Conservation (phyloP, 2,797 vertebrate species). For the Pygocentrus nattereri region DNA sequence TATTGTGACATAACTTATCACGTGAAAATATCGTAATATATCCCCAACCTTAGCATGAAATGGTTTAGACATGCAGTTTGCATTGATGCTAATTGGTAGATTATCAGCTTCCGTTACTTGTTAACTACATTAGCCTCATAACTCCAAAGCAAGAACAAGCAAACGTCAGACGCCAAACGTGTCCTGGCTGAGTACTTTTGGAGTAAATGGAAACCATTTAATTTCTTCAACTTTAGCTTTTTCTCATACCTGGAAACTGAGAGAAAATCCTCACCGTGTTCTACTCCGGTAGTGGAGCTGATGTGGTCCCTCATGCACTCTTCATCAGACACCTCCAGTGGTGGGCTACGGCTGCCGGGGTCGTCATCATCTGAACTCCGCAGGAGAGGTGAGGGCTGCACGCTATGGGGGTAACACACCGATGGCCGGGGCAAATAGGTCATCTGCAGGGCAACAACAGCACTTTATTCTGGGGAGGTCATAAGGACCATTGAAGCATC, state of each 20-base stretch:
- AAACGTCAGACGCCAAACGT: background rate
- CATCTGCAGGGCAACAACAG: constrained; percentile 74
- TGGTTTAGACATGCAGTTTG: background rate
- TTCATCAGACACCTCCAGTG: constrained; percentile 96
- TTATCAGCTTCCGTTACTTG: background rate
- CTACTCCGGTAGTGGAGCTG: constrained; percentile 83
- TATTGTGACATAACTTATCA: no score
- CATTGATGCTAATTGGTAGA: background rate
- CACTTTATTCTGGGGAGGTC: background rate
- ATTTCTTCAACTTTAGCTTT: background rate
- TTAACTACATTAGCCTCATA: background rate
- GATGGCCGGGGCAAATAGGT: constrained; percentile 83
- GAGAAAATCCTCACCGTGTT: constrained; percentile 82
- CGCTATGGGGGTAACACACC: constrained; percentile 72
- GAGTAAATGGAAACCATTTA: background rate
- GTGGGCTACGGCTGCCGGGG: constrained; percentile 87
- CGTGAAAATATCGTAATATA: no score
- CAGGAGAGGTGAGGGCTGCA: constrained; percentile 82
- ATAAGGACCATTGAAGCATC: background rate
- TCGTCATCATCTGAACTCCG: constrained; percentile 96
- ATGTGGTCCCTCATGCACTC: constrained; percentile 85
- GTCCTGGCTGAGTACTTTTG: background rate
- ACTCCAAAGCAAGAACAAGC: background rate
- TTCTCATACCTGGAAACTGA: background rate
- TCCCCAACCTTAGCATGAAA: no score